These are phyloP conservation scores for Vulpes lagopus DNA, from an alignment of 2,113 vertebrate genomes.

Conservation along the genomic window DNA sequence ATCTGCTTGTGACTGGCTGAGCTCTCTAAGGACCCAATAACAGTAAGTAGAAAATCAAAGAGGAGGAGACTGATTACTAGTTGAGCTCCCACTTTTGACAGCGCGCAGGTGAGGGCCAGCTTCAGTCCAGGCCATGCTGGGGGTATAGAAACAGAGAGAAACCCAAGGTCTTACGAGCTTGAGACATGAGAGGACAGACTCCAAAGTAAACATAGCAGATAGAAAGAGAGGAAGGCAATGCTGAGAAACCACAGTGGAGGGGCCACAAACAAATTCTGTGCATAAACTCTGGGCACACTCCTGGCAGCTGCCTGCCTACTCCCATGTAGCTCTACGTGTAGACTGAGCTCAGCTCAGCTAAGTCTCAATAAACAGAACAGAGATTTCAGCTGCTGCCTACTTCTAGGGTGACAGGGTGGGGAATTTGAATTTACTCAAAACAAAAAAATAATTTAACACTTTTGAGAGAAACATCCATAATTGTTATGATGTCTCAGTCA, in stretches of 20 bases:
- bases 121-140: background rate
- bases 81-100: too few relatives aligned
- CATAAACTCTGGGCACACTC: accelerated
- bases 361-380: background rate
- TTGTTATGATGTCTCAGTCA: background rate
- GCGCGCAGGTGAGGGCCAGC: background rate
- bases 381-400: background rate
- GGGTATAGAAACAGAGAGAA: background rate
- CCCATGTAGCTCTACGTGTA: accelerated
- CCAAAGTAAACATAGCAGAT: background rate
- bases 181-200: background rate
- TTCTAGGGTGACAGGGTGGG: background rate
- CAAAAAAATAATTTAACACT: background rate
- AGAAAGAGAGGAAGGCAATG: background rate
- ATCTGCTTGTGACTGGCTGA: background rate
- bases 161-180: background rate
- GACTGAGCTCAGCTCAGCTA: background rate
- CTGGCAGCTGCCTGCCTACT: background rate
- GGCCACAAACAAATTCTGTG: accelerated
- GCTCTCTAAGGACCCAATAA: background rate
- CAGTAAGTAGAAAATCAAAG: background rate
- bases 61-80: background rate
- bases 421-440: background rate
- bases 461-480: background rate
- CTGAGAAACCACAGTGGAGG: background rate